Conservation (phyloP, 1,140 invertebrate genomes). For the Gryon sp. region DNA sequence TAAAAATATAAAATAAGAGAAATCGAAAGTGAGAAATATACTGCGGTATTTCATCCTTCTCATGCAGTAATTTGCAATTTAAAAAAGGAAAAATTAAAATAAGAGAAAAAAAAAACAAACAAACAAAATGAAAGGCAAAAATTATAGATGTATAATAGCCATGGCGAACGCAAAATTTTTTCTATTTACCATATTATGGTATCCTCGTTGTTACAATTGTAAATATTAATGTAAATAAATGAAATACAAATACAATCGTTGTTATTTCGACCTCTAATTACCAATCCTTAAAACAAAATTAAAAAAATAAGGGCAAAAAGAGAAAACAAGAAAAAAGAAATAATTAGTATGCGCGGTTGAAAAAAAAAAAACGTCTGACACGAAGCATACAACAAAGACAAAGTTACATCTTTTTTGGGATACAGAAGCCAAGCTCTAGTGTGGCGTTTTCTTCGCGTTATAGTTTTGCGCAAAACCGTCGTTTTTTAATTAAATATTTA, state of each 20-base stretch:
- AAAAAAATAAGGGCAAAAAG: too few species aligned
- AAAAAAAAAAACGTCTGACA: conserved; percentile 7
- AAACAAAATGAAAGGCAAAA: too few species aligned
- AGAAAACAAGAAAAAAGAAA: too few species aligned
- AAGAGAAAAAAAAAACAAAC: too few species aligned
- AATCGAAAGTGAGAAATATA: too few species aligned
- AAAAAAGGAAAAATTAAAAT: neutral
- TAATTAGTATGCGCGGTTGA: neutral
- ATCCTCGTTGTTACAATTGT: conserved; percentile 55
- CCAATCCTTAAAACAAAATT: too few species aligned
- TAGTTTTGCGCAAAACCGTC: conserved; percentile 4
- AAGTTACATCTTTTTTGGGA: conserved; percentile 1
- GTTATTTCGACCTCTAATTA: too few species aligned
- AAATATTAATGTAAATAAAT: conserved; percentile 58
- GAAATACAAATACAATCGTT: conserved; percentile 11
- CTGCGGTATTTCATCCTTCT: too few species aligned
- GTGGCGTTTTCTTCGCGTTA: conserved; percentile 2
- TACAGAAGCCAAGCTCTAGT: too few species aligned
- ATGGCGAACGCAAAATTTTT: conserved; percentile 39
- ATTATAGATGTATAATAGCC: conserved; percentile 38
- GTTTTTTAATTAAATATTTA: conserved; percentile 44
- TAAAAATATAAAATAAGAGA: too few species aligned
- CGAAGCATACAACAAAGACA: neutral
- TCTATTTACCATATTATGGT: conserved; percentile 50
- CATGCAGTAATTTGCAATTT: too few species aligned